Evolutionary conservation across 2,888 invertebrate genomes (phyloP), one percentile per base, ranked within the genome.

Genomic region (Chalcosyrphus nemorum): DNA sequence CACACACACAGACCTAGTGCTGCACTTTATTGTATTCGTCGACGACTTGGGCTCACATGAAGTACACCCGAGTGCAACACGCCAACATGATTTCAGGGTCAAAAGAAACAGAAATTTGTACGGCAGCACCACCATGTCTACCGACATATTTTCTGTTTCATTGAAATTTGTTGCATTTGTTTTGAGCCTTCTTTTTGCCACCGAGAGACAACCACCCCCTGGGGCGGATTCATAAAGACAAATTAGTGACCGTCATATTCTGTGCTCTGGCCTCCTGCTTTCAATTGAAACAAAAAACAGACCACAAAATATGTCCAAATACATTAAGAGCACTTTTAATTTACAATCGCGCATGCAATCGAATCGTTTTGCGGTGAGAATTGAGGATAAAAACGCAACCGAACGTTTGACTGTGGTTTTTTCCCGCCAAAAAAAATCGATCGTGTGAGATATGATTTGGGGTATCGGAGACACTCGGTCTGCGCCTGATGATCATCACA

Each of bases 21-120:
- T 75, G 81, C 81, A 81, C 81, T 81, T 81, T 68, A 47, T 41
- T 68, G 81, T 81, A 68, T 81, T 81, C 81, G 15, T 35, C 17
- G 47, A 17, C n/a, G 6, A 47, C 32, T 32, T 4, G n/a, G n/a
- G n/a, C n/a, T n/a, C n/a, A n/a, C n/a, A 15, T 6, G 17, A 29
- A 32, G 9, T 32, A 47, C 50, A 11, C 63, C 5, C 29, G 11
- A 29, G 32, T 32, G 32, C 32, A 9, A 35, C 35, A 24, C 9
- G n/a, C 15, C 54, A 70, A 13, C 21, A 75, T 61, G 52, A 75
- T 75, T 71, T 81, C 81, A 81, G 68, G 81, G 81, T 81, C 61
- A 75, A 11, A 63, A 61, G 68, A 81, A 68, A 56, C 56, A 54
- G 75, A 81, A 75, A 81, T 56, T 21, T 59, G 68, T 75, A 41